Conservation (phyloP, 2,113 vertebrate genomes). For the Lepus europaeus region DNA sequence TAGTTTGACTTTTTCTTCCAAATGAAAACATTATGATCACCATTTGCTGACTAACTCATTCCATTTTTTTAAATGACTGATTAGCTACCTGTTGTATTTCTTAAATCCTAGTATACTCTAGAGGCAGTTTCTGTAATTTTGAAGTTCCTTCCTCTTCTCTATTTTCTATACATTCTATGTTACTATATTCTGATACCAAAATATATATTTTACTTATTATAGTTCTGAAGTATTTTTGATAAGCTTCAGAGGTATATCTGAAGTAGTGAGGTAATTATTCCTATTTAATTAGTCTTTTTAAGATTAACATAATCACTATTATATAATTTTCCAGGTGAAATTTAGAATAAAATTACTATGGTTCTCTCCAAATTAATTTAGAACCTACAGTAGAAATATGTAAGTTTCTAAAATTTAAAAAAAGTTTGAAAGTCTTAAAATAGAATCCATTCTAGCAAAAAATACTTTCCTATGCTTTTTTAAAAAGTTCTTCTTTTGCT, state of each 20-base stretch:
- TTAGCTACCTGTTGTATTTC: neutral
- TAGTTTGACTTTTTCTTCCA: neutral
- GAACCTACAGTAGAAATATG: neutral
- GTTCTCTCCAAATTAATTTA: neutral
- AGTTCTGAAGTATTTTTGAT: conserved; percentile 20
- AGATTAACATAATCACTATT: neutral
- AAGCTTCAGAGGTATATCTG: neutral
- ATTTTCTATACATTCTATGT: neutral
- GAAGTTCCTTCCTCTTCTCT: conserved; percentile 10
- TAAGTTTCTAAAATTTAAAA: neutral
- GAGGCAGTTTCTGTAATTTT: neutral
- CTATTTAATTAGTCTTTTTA: neutral
- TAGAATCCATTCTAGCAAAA: neutral
- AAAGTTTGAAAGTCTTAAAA: neutral
- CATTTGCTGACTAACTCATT: neutral
- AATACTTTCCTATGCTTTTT: neutral
- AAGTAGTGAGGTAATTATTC: neutral
- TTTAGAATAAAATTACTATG: neutral
- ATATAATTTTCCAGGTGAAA: neutral
- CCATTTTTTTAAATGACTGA: neutral
- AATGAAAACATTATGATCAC: neutral
- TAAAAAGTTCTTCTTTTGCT: neutral
- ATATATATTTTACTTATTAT: neutral
- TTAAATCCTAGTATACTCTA: neutral
- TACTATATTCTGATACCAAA: neutral